A percentile compares a stretch with the other conserved stretches of the same genome.
Conservation (phyloP, 2,797 vertebrate species). For the Loris lydekkerianus region DNA sequence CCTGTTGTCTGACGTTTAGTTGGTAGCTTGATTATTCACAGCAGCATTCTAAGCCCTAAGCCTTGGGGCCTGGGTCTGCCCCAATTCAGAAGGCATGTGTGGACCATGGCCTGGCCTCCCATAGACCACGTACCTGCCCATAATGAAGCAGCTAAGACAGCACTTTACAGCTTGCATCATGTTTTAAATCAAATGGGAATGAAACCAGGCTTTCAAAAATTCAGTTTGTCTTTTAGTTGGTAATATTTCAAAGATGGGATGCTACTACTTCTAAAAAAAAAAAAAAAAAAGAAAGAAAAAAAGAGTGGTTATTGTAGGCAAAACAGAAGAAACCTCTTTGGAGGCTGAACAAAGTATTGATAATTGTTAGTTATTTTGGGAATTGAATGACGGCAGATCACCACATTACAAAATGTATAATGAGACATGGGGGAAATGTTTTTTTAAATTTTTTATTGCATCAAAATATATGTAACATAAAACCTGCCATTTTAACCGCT, state of each 20-base stretch:
- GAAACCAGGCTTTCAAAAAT: constrained; percentile 7
- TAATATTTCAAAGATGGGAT: not conserved
- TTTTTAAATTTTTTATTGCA: not conserved
- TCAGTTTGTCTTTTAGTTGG: not conserved
- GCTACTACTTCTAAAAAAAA: not conserved
- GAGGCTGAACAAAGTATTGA: not conserved
- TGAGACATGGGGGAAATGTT: not conserved
- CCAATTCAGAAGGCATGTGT: not conserved
- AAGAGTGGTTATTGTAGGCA: not conserved
- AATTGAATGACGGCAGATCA: not conserved
- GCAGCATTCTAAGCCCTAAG: not conserved
- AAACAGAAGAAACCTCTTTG: not conserved
- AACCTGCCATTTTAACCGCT: not conserved
- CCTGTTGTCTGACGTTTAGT: not conserved
- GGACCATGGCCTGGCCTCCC: not conserved
- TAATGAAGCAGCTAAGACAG: not conserved
- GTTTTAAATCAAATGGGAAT: not conserved
- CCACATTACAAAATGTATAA: not conserved
- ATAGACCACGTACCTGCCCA: accelerated
- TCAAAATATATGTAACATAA: not conserved
- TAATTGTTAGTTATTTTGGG: not conserved
- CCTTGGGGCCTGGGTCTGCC: not conserved
- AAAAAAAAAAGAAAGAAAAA: constrained; percentile 2
- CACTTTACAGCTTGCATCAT: accelerated
- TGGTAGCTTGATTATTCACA: not conserved